Evolutionary conservation across 2,797 vertebrate genomes (phyloP), one percentile per base, ranked within the genome.

Genomic region (Potorous gilbertii): DNA sequence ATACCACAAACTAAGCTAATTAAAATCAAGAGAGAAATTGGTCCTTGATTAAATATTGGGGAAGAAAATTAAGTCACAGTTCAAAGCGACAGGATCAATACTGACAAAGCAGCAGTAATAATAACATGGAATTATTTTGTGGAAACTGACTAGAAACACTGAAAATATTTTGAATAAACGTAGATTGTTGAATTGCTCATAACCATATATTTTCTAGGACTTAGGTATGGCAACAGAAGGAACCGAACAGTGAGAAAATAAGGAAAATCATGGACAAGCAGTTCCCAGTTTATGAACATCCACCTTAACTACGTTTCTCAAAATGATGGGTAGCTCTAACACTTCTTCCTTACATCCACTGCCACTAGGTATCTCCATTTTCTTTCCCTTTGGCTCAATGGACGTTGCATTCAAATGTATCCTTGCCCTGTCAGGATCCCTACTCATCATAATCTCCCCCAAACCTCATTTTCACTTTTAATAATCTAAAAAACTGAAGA

Each of bases 111-210:
- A 11, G 57, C 29, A 46, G 21, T 54, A 89, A 57, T 40, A 92
- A 24, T 54, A 93, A 94, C 56, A 54, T 54, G 93, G 87, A 31
- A 94, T n/a, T 50, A 54, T 57, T 57, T 27, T 8, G 50, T 50
- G 50, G 74, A 50, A 87, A 87, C 24, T 55, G 54, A 81, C 94
- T 12, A 62, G 29, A 5, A 89, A 87, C 55, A 34, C 54, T 56
- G 57, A 94, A 95, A 74, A 91, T 14, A 90, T 11, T 8, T 4
- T 57, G 54, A 21, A 90, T 92, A 94, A 96, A 54, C 59, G 16
- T 21, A 94, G 31, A 96, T 91, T 96, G 31, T 16, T 93, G 87
- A 94, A 89, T 24, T 87, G 66, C n/a, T 40, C 6, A 40, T 46
- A 8, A 81, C n/a, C n/a, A 81, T 18, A 40, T 81, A 40, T 81